phyloP scores from a whole-genome alignment of 2,797 vertebrate genomes.

The Alfaro cultratus region DNA sequence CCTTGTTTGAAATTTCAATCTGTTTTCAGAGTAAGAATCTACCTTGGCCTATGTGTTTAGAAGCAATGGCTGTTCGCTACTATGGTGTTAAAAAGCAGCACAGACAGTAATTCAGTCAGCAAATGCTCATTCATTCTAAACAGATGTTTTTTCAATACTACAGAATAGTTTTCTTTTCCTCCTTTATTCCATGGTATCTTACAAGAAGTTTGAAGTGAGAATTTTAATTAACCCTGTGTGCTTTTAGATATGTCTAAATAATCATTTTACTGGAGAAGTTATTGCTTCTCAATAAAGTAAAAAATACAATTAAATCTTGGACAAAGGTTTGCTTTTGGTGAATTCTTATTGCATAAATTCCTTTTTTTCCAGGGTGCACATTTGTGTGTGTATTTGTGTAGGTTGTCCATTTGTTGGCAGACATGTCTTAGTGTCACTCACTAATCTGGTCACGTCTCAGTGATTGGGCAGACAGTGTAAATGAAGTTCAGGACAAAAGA shows the following conservation, averaged over 20 bases:
- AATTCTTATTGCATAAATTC: slow-evolving; percentile 25
- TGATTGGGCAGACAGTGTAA: slow-evolving; percentile 41
- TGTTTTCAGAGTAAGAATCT: slow-evolving; percentile 30
- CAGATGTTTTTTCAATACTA: slow-evolving; percentile 8
- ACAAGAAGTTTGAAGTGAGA: slow-evolving; percentile 4
- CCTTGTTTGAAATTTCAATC: slow-evolving; percentile 36
- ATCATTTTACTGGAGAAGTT: not conserved
- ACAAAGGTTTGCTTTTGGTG: slow-evolving; percentile 12
- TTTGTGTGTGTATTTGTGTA: not conserved
- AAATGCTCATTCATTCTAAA: slow-evolving; percentile 46
- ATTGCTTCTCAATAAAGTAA: slow-evolving; percentile 26
- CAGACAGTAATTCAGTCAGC: slow-evolving; percentile 21
- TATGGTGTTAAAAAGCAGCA: slow-evolving; percentile 33
- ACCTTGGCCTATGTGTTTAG: slow-evolving; percentile 10
- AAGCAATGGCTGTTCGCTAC: slow-evolving; percentile 15
- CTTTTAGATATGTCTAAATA: slow-evolving; percentile 5
- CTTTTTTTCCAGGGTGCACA: not conserved
- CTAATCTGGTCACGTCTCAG: slow-evolving; percentile 54
- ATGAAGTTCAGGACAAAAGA: slow-evolving; percentile 56
- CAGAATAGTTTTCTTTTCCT: not conserved
- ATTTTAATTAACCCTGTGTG: slow-evolving; percentile 28
- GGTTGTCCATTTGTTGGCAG: not conserved
- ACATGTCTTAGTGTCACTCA: not conserved
- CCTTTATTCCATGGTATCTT: not conserved
- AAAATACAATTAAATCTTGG: slow-evolving; percentile 16